Conservation (phyloP, 1,140 invertebrate species). For the Solenopsis invicta region DNA sequence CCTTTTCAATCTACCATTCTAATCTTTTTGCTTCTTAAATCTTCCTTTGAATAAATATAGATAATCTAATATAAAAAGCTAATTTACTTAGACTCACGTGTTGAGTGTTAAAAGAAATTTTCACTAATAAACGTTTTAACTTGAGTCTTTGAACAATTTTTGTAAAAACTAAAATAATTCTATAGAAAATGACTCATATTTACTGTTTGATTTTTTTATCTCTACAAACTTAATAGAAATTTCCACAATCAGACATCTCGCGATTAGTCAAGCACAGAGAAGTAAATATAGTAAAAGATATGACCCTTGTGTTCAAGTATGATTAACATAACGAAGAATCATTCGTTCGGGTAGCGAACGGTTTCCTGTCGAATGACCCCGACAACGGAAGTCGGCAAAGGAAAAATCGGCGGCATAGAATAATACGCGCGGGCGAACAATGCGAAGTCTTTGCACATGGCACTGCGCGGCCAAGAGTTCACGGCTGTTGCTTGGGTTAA, state of each 20-base stretch:
- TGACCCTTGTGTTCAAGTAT: constrained; percentile 52
- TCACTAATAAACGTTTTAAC: too few species aligned
- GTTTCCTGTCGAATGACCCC: constrained; percentile 83
- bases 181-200: too few species aligned
- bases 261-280: background rate
- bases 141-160: background rate
- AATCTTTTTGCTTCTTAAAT: constrained; percentile 3
- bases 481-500: constrained; percentile 80
- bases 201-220: background rate
- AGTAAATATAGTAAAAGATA: constrained; percentile 34
- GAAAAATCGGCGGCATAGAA: constrained; percentile 80
- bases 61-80: background rate
- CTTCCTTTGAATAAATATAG: background rate
- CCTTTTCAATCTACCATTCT: background rate
- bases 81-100: background rate
- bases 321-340: constrained; percentile 84
- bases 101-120: constrained; percentile 9
- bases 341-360: constrained; percentile 81
- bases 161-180: background rate
- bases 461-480: constrained; percentile 77
- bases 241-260: background rate
- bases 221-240: background rate
- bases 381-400: constrained; percentile 80
- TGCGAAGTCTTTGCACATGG: constrained; percentile 67
- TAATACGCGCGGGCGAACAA: constrained; percentile 79